Base-by-base conservation (phyloP, 1,140 invertebrate species). In the Rhizoglyphus robini region DNA sequence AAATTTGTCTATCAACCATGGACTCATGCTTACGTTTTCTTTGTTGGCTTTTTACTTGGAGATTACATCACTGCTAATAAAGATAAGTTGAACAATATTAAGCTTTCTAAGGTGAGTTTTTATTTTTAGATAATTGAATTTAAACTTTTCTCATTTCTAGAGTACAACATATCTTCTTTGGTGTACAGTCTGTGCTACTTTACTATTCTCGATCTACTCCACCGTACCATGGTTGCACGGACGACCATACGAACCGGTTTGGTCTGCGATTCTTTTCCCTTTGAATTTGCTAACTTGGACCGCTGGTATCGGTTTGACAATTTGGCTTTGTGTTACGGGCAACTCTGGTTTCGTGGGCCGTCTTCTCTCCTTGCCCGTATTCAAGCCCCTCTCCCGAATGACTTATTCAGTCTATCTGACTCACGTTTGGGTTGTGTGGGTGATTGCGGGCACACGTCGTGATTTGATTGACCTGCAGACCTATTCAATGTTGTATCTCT, bases 261-360 rank as follows among this genome's bases (percentile, higher is more conserved):
- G 13, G 13, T 60, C 58, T 15, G 58, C 58, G 32, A 8, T 60
- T 8, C 8, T 60, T 5, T 60, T 60, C 23, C 30, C 58, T 8
- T 13, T 27, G 8, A 34, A 32, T 60, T 30, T 25, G 25, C 8
- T 41, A 20, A 13, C 25, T 23, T 60, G 58, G 58, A 41, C 58
- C 30, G 5, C 32, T 13, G 20, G 13, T 27, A 5, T 32, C 8
- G 5, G 13, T n/a, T 18, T 27, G 18, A 11, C 25, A 8, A 29
- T 60, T 11, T 32, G 58, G 30, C 11, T 60, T 4, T 60, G 5
- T 5, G 85, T 87, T 25, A 32, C 20, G 8, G 27, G 58, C 20
- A 29, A 60, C 5, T 25, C 23, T 27, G 5, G 58, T 11, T 8
- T 5, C 4, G 8, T 60, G 8, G 30, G 5, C n/a, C 13, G 25